Evolutionary conservation across 2,888 invertebrate species (phyloP).

Genomic region (Hetaerina titia): DNA sequence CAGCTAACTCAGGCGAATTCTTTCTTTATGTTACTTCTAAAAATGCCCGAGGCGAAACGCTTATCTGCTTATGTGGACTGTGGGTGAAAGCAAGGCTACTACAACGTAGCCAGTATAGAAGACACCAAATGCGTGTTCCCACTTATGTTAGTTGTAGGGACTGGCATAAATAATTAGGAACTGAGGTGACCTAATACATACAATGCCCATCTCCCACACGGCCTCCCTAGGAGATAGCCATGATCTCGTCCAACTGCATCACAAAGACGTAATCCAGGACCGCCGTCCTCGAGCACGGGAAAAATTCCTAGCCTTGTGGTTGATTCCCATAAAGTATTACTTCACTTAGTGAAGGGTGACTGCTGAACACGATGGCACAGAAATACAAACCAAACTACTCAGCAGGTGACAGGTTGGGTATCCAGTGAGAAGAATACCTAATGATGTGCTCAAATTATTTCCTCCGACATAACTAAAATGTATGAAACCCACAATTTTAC

Average conservation of each 20-base stretch:
- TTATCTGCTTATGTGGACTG: neutral
- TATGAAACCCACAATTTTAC: too few species aligned
- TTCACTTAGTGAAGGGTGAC: too few species aligned
- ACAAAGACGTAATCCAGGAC: neutral
- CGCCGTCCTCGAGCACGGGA: neutral
- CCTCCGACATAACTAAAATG: too few species aligned
- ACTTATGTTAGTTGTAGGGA: neutral
- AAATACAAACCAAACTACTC: too few species aligned
- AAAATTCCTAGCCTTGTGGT: neutral
- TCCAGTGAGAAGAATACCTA: too few species aligned
- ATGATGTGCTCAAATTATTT: too few species aligned
- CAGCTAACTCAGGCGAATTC: neutral
- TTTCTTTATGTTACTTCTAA: neutral
- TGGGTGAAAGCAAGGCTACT: slow-evolving; percentile 6
- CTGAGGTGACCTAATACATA: neutral
- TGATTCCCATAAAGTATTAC: too few species aligned
- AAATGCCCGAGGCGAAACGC: neutral
- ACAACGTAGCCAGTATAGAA: neutral
- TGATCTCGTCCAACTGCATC: neutral
- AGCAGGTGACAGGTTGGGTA: too few species aligned
- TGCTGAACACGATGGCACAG: too few species aligned
- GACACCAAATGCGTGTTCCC: neutral
- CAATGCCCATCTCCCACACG: neutral
- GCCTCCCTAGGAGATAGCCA: neutral
- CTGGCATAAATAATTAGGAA: neutral